A percentile compares a stretch with the other conserved stretches of the same genome.
Evolutionary conservation across 2,888 invertebrate genomes (phyloP).

Genomic region (Harpalus rufipes): DNA sequence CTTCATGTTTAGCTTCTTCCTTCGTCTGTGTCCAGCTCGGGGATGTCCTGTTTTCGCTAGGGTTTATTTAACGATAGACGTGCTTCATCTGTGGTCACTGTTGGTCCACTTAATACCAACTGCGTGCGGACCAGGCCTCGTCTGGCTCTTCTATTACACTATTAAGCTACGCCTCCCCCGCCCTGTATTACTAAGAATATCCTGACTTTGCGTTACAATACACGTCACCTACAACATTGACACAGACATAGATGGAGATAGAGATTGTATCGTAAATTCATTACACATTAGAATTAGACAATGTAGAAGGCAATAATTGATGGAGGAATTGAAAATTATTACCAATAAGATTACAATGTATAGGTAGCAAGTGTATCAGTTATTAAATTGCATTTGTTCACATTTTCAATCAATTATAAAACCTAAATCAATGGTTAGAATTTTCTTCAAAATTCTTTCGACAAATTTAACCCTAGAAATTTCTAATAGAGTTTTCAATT

Average conservation of each 20-base stretch:
- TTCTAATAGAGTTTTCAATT: too few species aligned
- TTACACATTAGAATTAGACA: too few species aligned
- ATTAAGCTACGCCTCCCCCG: background rate
- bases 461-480: too few species aligned
- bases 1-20: background rate
- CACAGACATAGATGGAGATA: background rate
- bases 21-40: slow-evolving; percentile 33
- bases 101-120: slow-evolving; percentile 65
- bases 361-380: too few species aligned
- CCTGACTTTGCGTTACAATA: background rate
- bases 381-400: too few species aligned
- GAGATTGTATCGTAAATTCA: background rate
- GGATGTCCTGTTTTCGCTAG: slow-evolving; percentile 46
- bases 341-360: too few species aligned
- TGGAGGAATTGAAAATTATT: too few species aligned
- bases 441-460: too few species aligned
- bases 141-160: background rate
- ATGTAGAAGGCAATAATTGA: too few species aligned
- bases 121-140: slow-evolving; percentile 43
- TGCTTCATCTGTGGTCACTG: slow-evolving; percentile 63
- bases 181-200: slow-evolving; percentile 1
- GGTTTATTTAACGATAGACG: slow-evolving; percentile 67
- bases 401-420: too few species aligned
- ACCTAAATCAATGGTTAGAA: too few species aligned
- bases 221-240: background rate